Percentiles rank a stretch among this genome's conserved stretches.
Conservation (phyloP, 1,140 invertebrate genomes). For the Diprion similis region DNA sequence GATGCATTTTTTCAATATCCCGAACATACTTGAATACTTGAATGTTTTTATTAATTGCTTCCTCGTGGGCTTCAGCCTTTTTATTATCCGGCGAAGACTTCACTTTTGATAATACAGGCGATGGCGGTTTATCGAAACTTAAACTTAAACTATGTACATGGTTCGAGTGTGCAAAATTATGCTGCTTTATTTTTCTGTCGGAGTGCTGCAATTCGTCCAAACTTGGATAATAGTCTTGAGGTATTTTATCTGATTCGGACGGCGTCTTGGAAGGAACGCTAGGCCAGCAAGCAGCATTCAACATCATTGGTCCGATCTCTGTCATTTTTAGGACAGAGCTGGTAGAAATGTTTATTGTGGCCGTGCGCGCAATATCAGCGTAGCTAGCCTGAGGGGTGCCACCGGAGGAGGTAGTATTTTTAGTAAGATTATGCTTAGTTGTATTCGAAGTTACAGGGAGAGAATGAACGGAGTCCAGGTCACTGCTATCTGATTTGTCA, state of each 20-base stretch:
- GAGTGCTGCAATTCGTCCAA: constrained; percentile 54
- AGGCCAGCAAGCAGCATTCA: constrained; percentile 47
- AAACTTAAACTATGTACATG: constrained; percentile 38
- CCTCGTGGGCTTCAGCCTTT: constrained; percentile 49
- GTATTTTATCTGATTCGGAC: constrained; percentile 47
- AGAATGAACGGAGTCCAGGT: constrained; percentile 77
- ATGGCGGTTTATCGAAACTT: constrained; percentile 51
- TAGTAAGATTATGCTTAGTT: constrained; percentile 52
- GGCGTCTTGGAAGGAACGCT: constrained; percentile 44
- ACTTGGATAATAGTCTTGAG: constrained; percentile 56
- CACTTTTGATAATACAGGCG: constrained; percentile 45
- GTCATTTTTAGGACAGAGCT: constrained; percentile 49
- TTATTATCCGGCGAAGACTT: constrained; percentile 49
- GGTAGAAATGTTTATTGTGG: constrained; percentile 53
- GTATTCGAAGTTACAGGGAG: constrained; percentile 69
- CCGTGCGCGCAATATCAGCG: constrained; percentile 75
- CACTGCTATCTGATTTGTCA: constrained; percentile 78
- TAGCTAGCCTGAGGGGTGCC: constrained; percentile 73
- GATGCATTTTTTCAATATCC: constrained; percentile 53
- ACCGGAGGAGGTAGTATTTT: constrained; percentile 55
- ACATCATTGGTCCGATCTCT: constrained; percentile 41
- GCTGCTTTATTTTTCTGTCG: constrained; percentile 46
- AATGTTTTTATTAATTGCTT: constrained; percentile 53
- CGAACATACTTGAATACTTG: constrained; percentile 55
- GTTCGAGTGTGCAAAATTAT: constrained; percentile 42